phyloP scores from a whole-genome alignment of 2,113 vertebrate genomes.

The Verasper variegatus region DNA sequence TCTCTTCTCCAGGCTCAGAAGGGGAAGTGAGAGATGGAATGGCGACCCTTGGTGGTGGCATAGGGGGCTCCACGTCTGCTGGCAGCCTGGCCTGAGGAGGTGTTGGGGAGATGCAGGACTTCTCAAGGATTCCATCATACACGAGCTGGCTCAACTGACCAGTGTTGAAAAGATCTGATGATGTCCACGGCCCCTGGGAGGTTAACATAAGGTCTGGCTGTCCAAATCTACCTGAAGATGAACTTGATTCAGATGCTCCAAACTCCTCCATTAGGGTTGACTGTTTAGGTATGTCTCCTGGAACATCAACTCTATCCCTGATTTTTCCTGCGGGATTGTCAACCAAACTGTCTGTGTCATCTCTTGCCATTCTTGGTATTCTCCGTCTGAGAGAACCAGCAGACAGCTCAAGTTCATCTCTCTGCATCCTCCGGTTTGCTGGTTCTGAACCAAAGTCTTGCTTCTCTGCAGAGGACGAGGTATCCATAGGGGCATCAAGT shows the following conservation, averaged over 20 bases:
- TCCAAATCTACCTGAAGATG: conserved; percentile 24
- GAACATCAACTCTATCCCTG: conserved; percentile 59
- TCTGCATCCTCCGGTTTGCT: conserved; percentile 43
- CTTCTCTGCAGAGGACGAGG: conserved; percentile 33
- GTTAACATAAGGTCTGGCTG: conserved; percentile 79
- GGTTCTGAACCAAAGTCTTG: conserved; percentile 42
- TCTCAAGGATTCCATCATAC: conserved; percentile 95
- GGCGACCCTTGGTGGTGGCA: conserved; percentile 16
- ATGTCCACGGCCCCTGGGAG: conserved; percentile 80
- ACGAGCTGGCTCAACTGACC: conserved; percentile 89
- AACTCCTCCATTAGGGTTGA: conserved; percentile 56
- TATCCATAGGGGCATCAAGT: conserved; percentile 42
- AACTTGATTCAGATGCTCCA: conserved; percentile 46
- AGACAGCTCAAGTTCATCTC: conserved; percentile 62
- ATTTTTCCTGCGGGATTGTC: conserved; percentile 61
- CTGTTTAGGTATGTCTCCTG: conserved; percentile 59
- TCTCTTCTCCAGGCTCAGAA: conserved; percentile 82
- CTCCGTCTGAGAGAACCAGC: conserved; percentile 56
- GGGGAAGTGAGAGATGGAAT: conserved; percentile 64
- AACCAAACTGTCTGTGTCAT: conserved; percentile 46
- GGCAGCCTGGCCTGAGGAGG: conserved; percentile 52
- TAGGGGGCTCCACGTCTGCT: conserved; percentile 43
- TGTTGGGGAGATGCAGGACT: conserved; percentile 83
- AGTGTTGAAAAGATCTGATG: conserved; percentile 79
- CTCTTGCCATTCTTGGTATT: conserved; percentile 48